Evolutionary conservation across 1,140 invertebrate species (phyloP).

Genomic region (Tribolium castaneum): DNA sequence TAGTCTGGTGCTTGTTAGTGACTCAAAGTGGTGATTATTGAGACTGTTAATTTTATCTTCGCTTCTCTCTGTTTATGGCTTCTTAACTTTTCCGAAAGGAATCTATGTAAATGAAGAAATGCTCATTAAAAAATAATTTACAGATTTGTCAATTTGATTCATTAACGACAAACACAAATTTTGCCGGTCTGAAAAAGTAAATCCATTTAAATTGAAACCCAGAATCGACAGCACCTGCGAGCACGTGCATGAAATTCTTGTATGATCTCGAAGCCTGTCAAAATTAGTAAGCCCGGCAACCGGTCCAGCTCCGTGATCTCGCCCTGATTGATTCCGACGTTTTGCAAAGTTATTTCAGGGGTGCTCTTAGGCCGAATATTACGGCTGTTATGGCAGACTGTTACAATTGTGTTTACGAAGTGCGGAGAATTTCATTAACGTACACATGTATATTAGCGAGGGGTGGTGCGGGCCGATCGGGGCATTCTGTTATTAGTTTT

Average conservation of each 20-base stretch:
- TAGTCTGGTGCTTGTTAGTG: neutral
- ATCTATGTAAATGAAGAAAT: neutral
- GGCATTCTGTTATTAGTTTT: constrained; percentile 54
- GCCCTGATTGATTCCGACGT: constrained; percentile 3
- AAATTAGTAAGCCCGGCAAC: neutral
- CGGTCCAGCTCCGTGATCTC: neutral
- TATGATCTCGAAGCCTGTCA: neutral
- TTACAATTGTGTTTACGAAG: constrained; percentile 56
- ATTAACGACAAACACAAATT: constrained; percentile 10
- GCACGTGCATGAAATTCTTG: neutral
- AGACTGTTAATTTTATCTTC: constrained; percentile 7
- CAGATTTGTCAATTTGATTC: constrained; percentile 16
- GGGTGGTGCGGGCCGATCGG: constrained; percentile 12
- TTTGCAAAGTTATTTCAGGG: neutral
- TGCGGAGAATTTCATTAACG: constrained; percentile 56
- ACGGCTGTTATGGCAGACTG: constrained; percentile 48
- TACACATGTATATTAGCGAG: constrained; percentile 52
- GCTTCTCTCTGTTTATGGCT: neutral
- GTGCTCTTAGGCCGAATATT: constrained; percentile 36
- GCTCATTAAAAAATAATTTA: neutral
- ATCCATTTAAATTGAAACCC: constrained; percentile 4
- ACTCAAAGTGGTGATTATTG: neutral
- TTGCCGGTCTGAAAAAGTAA: neutral
- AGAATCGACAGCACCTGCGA: neutral
- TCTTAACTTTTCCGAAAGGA: neutral